phyloP scores from a whole-genome alignment of 35 echinoderm and acorn worm genomes.

The Apostichopus californicus region DNA sequence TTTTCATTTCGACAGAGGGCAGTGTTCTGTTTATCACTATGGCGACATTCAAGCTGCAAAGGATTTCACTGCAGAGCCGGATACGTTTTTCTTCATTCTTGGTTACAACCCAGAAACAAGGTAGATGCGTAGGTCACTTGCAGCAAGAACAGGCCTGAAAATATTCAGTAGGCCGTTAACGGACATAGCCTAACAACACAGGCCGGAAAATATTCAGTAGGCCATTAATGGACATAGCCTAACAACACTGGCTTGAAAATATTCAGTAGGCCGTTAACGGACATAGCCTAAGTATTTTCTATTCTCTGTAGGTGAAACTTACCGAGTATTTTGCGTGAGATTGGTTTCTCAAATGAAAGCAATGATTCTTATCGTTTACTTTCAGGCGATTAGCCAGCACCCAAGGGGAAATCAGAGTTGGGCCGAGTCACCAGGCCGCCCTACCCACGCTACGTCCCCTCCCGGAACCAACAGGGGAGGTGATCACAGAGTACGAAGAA shows the following conservation, averaged over 20 bases:
- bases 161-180: too few species aligned
- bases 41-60: conserved; percentile 89
- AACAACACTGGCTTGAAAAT: too few species aligned
- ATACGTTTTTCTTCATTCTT: conserved; percentile 96
- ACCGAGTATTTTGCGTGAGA: too few species aligned
- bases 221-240: too few species aligned
- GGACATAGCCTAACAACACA: too few species aligned
- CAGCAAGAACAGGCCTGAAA: not conserved
- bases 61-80: conserved; percentile 77
- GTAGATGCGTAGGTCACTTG: conserved; percentile 6
- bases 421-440: conserved; percentile 89
- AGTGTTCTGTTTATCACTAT: conserved; percentile 86
- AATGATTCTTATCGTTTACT: not conserved
- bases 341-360: too few species aligned
- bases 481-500: conserved; percentile 73
- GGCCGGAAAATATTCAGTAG: too few species aligned
- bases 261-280: too few species aligned
- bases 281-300: too few species aligned
- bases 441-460: conserved; percentile 67
- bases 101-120: conserved; percentile 99
- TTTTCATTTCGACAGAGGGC: conserved; percentile 64
- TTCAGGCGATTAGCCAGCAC: conserved; percentile 90
- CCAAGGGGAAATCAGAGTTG: conserved; percentile 92
- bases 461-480: conserved; percentile 32
- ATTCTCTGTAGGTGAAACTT: too few species aligned